Evolutionary conservation across 2,888 invertebrate species (phyloP).

Genomic region (Callosobruchus maculatus): DNA sequence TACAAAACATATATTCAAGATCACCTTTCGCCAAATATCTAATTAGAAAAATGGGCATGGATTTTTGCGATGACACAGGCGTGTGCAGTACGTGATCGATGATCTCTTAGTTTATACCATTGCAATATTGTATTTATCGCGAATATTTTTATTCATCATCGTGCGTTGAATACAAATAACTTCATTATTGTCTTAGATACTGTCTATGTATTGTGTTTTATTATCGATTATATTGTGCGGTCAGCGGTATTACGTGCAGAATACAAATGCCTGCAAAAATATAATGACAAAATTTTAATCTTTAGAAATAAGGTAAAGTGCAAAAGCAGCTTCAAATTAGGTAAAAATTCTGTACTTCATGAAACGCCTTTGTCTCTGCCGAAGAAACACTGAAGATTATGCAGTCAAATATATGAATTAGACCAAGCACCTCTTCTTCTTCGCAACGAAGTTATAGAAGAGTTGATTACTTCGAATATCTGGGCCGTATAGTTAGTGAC

Average conservation of each 20-base stretch:
- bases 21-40: neutral
- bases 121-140: neutral
- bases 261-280: neutral
- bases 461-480: too few species aligned
- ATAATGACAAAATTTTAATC: too few species aligned
- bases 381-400: too few species aligned
- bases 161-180: neutral
- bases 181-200: neutral
- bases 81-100: neutral
- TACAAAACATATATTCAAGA: neutral
- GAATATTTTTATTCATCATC: neutral
- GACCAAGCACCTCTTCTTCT: too few species aligned
- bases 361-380: too few species aligned
- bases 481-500: too few species aligned
- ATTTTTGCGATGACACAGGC: neutral
- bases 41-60: neutral
- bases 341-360: too few species aligned
- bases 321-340: too few species aligned
- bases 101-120: neutral
- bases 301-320: too few species aligned
- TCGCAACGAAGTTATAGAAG: too few species aligned
- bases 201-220: neutral
- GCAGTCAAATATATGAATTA: too few species aligned
- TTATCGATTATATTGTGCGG: neutral
- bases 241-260: neutral